Percentiles rank a stretch among this genome's conserved stretches.
phyloP scores from a whole-genome alignment of 1,140 invertebrate genomes.

The Drosophila arawakana region DNA sequence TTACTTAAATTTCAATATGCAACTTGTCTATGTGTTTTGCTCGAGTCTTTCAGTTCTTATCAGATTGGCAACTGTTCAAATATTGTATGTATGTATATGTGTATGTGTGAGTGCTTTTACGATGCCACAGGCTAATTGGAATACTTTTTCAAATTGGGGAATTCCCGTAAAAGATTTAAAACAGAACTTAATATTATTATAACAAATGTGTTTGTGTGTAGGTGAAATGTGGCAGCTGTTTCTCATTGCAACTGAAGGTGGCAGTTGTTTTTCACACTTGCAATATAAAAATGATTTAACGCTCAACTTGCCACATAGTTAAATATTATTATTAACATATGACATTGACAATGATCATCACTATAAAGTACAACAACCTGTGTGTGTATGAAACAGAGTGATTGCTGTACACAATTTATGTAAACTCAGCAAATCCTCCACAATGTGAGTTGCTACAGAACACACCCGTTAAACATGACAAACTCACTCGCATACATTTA shows the following conservation, averaged over 20 bases:
- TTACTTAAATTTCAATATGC: slow-evolving; percentile 1
- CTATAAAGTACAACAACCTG: slow-evolving; percentile 17
- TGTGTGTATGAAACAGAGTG: background rate
- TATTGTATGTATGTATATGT: background rate
- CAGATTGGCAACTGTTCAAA: slow-evolving; percentile 7
- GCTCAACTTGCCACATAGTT: slow-evolving; percentile 12
- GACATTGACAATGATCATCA: slow-evolving; percentile 23
- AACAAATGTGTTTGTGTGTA: background rate
- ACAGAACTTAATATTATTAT: background rate
- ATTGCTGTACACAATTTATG: background rate
- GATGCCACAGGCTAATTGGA: background rate
- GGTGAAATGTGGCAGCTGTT: background rate
- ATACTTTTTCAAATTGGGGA: background rate
- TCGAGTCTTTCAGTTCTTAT: background rate
- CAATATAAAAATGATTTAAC: slow-evolving; percentile 27
- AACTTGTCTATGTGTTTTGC: background rate
- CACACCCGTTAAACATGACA: background rate
- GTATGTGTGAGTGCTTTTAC: background rate
- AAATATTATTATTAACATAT: slow-evolving; percentile 7
- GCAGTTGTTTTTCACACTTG: slow-evolving; percentile 4
- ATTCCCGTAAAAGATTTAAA: background rate
- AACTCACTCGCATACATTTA: background rate
- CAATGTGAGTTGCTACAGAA: background rate
- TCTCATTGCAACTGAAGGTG: slow-evolving; percentile 9
- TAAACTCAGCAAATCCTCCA: background rate